phyloP scores from a whole-genome alignment of 2,797 vertebrate species.

The Phylloscopus collybita region DNA sequence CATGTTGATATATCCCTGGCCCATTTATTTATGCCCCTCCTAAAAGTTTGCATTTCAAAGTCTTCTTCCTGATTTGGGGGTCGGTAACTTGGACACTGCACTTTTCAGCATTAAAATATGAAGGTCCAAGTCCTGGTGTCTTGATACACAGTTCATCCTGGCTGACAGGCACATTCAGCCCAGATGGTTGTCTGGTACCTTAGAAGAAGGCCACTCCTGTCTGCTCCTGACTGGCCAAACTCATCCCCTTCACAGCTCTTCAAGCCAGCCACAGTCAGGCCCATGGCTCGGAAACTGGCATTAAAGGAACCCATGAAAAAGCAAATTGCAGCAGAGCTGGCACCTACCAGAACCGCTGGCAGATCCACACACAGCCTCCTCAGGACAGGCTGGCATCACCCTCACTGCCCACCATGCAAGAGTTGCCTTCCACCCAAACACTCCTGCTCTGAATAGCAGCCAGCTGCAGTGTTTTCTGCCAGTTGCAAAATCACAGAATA shows the following conservation, averaged over 20 bases:
- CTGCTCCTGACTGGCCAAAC: neutral
- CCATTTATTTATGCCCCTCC: neutral
- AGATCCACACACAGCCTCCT: fast-evolving
- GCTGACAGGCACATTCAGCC: neutral
- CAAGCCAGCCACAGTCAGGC: fast-evolving
- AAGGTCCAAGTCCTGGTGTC: neutral
- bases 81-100: fast-evolving
- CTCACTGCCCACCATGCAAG: neutral
- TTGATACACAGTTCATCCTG: fast-evolving
- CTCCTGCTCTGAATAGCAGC: neutral
- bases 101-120: neutral
- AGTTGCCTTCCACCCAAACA: fast-evolving
- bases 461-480: neutral
- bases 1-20: neutral
- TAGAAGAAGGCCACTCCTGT: neutral
- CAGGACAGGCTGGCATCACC: fast-evolving
- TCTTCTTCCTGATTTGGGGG: neutral
- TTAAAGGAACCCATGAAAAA: neutral
- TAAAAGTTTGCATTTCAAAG: neutral
- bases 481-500: neutral
- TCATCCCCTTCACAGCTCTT: neutral
- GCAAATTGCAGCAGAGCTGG: neutral
- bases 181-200: neutral
- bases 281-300: neutral
- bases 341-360: neutral